phyloP scores from a whole-genome alignment of 2,113 vertebrate genomes.

The Microcebus tavaratra region DNA sequence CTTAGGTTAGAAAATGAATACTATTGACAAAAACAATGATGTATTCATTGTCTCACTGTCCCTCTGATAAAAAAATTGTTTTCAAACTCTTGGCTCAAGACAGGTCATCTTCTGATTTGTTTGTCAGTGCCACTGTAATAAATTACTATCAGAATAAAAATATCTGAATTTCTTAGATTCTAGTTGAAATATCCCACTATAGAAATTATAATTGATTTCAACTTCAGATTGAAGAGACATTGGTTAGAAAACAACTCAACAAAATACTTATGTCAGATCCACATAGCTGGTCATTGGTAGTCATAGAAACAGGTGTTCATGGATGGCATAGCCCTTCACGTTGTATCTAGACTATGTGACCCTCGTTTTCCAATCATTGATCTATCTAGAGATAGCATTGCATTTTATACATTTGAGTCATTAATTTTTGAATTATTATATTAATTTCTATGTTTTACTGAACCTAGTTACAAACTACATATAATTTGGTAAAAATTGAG shows the following conservation, averaged over 20 bases:
- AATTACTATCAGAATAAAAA: not conserved
- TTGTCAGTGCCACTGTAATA: not conserved
- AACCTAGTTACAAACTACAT: not conserved
- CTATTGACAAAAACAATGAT: not conserved
- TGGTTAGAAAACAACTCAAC: not conserved
- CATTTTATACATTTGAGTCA: not conserved
- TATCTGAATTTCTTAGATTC: not conserved
- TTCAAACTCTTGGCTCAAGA: not conserved
- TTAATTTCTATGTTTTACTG: conserved; percentile 10
- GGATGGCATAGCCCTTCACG: not conserved
- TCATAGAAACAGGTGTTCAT: not conserved
- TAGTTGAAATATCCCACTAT: not conserved
- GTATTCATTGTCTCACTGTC: not conserved
- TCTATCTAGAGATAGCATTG: not conserved
- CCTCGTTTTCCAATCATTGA: not conserved
- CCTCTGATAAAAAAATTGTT: not conserved
- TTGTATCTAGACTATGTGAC: not conserved
- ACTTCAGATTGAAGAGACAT: not conserved
- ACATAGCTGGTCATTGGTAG: not conserved
- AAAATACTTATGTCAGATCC: not conserved
- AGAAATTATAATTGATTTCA: conserved; percentile 17
- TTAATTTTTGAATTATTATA: conserved; percentile 44
- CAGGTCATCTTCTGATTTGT: not conserved
- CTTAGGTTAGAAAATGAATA: not conserved
- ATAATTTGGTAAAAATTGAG: conserved; percentile 39